Evolutionary conservation across 2,888 invertebrate genomes (phyloP).

Genomic region (Mesoligia furuncula): DNA sequence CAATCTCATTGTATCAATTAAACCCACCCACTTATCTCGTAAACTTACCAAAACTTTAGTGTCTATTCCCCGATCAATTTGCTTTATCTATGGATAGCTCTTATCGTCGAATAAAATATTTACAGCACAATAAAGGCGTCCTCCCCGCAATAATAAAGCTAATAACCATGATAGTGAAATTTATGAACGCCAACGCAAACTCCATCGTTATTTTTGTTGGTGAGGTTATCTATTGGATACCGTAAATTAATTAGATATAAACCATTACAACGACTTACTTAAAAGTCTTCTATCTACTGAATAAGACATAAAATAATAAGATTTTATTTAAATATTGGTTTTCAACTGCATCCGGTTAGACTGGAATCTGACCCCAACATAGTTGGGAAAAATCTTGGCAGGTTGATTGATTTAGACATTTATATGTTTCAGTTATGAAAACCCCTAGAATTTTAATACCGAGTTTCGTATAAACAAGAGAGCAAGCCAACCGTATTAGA

Average conservation of each 20-base stretch:
- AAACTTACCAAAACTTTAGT: conserved; percentile 80
- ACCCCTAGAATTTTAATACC: neutral
- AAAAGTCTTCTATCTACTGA: neutral
- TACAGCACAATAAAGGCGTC: conserved; percentile 88
- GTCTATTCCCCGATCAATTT: conserved; percentile 86
- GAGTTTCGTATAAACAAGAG: neutral
- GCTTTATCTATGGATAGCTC: conserved; percentile 84
- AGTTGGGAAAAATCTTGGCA: no score
- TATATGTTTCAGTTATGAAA: neutral
- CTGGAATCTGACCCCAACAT: neutral
- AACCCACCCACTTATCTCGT: conserved; percentile 83
- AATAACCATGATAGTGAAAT: conserved; percentile 84
- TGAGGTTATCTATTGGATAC: conserved; percentile 33
- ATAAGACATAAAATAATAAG: neutral
- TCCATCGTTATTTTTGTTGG: conserved; percentile 56
- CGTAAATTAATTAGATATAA: conserved; percentile 15
- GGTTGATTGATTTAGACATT: neutral
- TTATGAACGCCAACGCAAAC: conserved; percentile 71
- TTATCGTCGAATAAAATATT: conserved; percentile 89
- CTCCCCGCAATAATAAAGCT: conserved; percentile 84
- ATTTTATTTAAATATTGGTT: neutral
- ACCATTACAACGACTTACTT: neutral
- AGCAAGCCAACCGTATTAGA: conserved; percentile 5
- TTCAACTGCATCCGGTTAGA: neutral
- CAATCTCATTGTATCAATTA: conserved; percentile 87